Base-by-base conservation (phyloP, 2,888 invertebrate genomes). In the Caenorhabditis sulstoni region DNA sequence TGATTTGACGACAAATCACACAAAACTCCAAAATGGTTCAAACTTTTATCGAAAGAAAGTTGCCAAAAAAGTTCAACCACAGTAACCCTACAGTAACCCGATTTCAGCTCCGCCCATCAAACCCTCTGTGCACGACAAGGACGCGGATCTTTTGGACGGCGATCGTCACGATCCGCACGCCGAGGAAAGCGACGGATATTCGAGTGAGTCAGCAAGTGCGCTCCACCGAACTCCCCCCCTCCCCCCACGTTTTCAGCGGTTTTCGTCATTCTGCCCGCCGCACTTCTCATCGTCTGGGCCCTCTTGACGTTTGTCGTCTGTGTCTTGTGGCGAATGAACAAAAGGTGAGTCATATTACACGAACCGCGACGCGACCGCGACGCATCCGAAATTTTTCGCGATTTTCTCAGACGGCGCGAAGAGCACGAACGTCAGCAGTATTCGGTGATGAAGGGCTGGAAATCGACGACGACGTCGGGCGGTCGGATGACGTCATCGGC, bases 201-300 rank as follows among this genome's bases (percentile, higher is more conserved):
- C 44, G 29, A 35, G 70, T 70, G n/a, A 44, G 68, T 55, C 22
- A 11, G 52, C 9, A 49, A 61, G 11, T 49, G 35, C 39, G 1
- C 11, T 58, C 23, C 35, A 2, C 35, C 14, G 8, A 29, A 29
- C 29, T 29, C n/a, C 5, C 49, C n/a, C 1, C 7, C 16, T 47
- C 5, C n/a, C n/a, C n/a, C 29, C 22, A 45, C 35, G n/a, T 50
- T 85, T 87, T 74, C 79, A 87, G 87, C 79, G 45, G 70, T 86
- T 11, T 83, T 81, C 57, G 44, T 86, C 12, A 53, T 82, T 7
- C 47, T 81, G 9, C 81, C 81, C 0, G 53, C 61, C 5, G 82
- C 76, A 11, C 61, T 86, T 3, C 53, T 79, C 37, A 55, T 79
- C n/a, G 77, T 84, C 29, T 87, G 87, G 87, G 53, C 82, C 1